Evolutionary conservation across 2,113 vertebrate species (phyloP).

Genomic region (Hymenochirus boettgeri): DNA sequence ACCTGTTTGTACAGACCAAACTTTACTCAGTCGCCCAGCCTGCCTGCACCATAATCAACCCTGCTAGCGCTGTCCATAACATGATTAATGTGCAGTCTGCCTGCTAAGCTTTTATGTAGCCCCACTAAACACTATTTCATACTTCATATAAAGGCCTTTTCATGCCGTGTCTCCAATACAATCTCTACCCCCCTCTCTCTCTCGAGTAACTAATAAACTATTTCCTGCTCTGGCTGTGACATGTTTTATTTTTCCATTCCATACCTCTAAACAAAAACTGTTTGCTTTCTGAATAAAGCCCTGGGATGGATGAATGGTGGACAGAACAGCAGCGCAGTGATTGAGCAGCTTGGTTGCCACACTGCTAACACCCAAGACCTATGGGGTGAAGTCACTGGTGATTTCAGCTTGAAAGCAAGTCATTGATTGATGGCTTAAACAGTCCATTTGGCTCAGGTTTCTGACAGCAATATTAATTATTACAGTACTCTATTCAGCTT

Average conservation of each 20-base stretch:
- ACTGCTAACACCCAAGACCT: conserved; percentile 26
- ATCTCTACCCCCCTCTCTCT: conserved; percentile 19
- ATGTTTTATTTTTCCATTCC: conserved; percentile 44
- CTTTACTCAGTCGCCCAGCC: no score
- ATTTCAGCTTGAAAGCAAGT: conserved; percentile 22
- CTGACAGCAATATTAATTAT: not conserved
- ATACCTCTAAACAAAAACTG: conserved; percentile 44
- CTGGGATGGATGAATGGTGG: conserved; percentile 21
- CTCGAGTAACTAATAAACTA: conserved; percentile 41
- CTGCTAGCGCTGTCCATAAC: not conserved
- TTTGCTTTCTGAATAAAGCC: conserved; percentile 39
- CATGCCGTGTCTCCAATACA: conserved; percentile 25
- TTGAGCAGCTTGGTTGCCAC: conserved; percentile 2
- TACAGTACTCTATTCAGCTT: not conserved
- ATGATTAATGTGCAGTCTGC: not conserved
- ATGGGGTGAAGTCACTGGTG: conserved; percentile 24
- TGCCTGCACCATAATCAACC: no score
- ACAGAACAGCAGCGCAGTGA: conserved; percentile 30
- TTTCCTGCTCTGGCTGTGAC: conserved; percentile 41
- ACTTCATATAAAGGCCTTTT: conserved; percentile 40
- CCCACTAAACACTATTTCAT: conserved; percentile 28
- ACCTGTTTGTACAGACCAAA: no score
- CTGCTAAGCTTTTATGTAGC: conserved; percentile 1
- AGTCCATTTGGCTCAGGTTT: conserved; percentile 2
- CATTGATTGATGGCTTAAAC: conserved; percentile 28